Evolutionary conservation across 2,113 vertebrate species (phyloP).

Genomic region (Mobula hypostoma): DNA sequence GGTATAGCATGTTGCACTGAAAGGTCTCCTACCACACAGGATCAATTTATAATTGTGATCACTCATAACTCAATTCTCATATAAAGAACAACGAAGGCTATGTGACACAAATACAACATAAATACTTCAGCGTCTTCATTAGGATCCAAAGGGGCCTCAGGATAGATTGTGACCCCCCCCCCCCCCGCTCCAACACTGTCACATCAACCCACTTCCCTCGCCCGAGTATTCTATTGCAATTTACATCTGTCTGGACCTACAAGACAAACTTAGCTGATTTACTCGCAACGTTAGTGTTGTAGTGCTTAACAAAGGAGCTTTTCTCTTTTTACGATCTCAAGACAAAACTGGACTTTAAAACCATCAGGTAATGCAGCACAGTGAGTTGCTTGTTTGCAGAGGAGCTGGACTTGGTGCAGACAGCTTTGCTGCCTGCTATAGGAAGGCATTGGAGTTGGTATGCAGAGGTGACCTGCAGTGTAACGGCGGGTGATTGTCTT

Average conservation of each 20-base stretch:
- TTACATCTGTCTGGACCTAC: not conserved
- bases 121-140: not conserved
- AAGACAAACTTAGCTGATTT: not conserved
- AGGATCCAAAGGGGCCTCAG: not conserved
- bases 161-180: not conserved
- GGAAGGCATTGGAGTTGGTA: too few relatives aligned
- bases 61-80: not conserved
- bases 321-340: too few relatives aligned
- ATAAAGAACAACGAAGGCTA: not conserved
- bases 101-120: not conserved
- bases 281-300: not conserved
- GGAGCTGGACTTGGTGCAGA: too few relatives aligned
- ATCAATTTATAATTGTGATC: not conserved
- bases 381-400: too few relatives aligned
- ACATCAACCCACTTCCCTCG: not conserved
- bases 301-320: too few relatives aligned
- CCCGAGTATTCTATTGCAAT: not conserved
- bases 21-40: not conserved
- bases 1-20: not conserved
- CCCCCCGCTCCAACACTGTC: too few relatives aligned
- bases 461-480: too few relatives aligned
- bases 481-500: too few relatives aligned
- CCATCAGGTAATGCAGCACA: too few relatives aligned
- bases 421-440: too few relatives aligned
- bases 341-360: too few relatives aligned